These are phyloP conservation scores for Globia sparganii DNA, from an alignment of 2,888 invertebrate genomes.

Conservation along the genomic window DNA sequence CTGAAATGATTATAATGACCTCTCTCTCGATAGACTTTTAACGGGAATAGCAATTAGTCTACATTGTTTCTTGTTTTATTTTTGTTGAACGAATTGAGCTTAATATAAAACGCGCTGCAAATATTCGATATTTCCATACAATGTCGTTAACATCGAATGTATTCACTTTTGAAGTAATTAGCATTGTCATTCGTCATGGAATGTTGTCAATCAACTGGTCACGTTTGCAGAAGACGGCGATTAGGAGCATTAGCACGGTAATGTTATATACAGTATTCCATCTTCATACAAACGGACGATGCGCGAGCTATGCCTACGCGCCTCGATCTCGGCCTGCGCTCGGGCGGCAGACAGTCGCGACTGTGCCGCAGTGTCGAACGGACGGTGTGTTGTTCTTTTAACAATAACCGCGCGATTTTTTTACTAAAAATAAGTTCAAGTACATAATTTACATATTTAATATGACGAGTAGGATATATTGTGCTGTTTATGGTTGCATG, in stretches of 20 bases:
- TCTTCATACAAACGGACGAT: no score
- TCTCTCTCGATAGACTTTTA: not conserved
- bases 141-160: slow-evolving; percentile 75
- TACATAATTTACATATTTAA: no score
- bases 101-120: not conserved
- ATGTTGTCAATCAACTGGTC: slow-evolving; percentile 35
- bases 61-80: slow-evolving; percentile 4
- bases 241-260: not conserved
- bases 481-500: no score
- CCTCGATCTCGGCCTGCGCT: no score
- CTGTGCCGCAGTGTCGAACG: no score
- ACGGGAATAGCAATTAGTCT: not conserved
- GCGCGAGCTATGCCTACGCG: no score
- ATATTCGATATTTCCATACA: slow-evolving; percentile 64
- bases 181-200: slow-evolving; percentile 24
- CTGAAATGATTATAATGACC: not conserved
- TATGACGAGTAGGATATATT: no score
- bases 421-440: no score
- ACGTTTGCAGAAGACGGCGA: slow-evolving; percentile 11
- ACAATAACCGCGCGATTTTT: no score
- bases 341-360: no score
- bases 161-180: slow-evolving; percentile 45
- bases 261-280: no score
- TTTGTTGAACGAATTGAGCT: not conserved
- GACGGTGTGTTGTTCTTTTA: no score